Evolutionary conservation across 1,140 invertebrate species (phyloP).

Genomic region (Drosophila kurseongensis): DNA sequence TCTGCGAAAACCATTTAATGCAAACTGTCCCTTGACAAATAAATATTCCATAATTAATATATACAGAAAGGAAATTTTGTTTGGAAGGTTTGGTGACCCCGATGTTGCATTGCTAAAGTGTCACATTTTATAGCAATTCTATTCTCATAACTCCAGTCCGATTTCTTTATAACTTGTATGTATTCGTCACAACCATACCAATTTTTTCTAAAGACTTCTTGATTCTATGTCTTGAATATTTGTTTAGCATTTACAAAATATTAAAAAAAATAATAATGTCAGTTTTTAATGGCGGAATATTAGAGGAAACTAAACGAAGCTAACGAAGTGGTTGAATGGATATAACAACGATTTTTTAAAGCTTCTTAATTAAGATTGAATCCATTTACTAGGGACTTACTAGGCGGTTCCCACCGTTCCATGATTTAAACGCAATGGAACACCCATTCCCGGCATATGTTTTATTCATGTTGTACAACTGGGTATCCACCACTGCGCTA

Average conservation of each 20-base stretch:
- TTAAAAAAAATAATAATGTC: too few relatives aligned
- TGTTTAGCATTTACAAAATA: too few relatives aligned
- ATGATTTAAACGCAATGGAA: constrained; percentile 24
- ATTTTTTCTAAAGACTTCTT: too few relatives aligned
- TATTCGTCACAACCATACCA: too few relatives aligned
- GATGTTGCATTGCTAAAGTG: neutral
- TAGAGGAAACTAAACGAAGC: too few relatives aligned
- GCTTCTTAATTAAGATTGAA: neutral
- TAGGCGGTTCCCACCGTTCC: neutral
- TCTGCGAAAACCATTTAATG: constrained; percentile 10
- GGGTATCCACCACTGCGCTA: constrained; percentile 10
- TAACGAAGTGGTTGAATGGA: too few relatives aligned
- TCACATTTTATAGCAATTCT: neutral
- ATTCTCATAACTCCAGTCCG: too few relatives aligned
- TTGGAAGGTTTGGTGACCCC: neutral
- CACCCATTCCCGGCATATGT: constrained; percentile 28
- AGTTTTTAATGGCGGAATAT: too few relatives aligned
- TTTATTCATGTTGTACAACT: constrained; percentile 34
- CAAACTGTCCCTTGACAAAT: constrained; percentile 19
- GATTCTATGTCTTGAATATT: too few relatives aligned
- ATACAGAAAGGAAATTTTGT: neutral
- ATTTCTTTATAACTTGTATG: too few relatives aligned
- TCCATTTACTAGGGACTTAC: neutral
- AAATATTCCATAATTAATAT: constrained; percentile 10
- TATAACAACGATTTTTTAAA: too few relatives aligned